Base-by-base conservation (phyloP, 2,888 invertebrate species). In the Autographa pulchrina region DNA sequence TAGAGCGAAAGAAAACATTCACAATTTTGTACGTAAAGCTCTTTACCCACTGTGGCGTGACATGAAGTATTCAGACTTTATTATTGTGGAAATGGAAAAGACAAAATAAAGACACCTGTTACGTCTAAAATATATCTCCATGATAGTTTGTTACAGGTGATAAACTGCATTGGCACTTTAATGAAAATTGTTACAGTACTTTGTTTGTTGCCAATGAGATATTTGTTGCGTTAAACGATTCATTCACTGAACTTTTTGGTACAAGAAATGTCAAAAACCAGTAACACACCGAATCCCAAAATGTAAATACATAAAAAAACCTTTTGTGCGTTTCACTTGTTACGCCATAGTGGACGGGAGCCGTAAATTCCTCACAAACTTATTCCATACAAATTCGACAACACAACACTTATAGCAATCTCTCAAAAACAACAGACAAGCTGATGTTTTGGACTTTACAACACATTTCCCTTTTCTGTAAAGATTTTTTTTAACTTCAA, bases 1-100 rank as follows among this genome's bases (percentile, higher is more conserved):
- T 74, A 82, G 82, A 84, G 75, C 82, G 75, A 81, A 72, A 80
- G 68, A 20, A 75, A 77, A 80, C 80, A 77, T 74, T 72, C 79
- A 78, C 74, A 77, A 77, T 75, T 84, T 86, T 84, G 80, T 85
- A 87, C 86, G 86, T 67, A 74, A 62, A 54, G 72, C 73, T 62
- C 67, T 54, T 62, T 25, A 31, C 54, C n/a, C 71, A 78, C 72
- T 66, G 65, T 32, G 69, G 72, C 65, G 75, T 68, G 68, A 81
- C 69, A 63, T 66, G 31, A 11, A 8, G 38, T 48, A 4, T n/a
- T 31, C 32, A n/a, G 38, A 38, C 38, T 11, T 25, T 25, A 25
- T 25, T n/a, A 20, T 65, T 25, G 61, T 31, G 6, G 13, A 25
- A 6, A 20, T 31, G 5, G 31, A 7, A 3, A 11, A 2, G 3